Percentiles rank a stretch among this genome's conserved stretches.
Conservation (phyloP, 2,888 invertebrate genomes). For the Pogonocherus hispidulus region DNA sequence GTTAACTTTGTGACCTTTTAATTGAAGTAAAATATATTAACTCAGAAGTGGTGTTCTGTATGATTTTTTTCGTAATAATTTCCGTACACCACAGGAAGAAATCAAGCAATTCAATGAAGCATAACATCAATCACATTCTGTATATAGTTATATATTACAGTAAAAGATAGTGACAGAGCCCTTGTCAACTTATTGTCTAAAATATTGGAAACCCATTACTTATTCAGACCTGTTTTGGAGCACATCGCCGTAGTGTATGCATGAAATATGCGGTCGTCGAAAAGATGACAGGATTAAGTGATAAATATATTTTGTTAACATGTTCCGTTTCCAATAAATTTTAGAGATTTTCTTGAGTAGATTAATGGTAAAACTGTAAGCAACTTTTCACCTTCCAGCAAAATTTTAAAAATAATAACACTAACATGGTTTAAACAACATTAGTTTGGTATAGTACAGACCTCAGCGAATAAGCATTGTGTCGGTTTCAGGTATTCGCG, state of each 20-base stretch:
- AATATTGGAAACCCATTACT: conserved; percentile 20
- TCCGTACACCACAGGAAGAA: background rate
- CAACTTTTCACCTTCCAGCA: too few species aligned
- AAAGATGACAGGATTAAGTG: background rate
- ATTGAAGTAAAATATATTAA: too few species aligned
- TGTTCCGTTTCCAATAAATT: background rate
- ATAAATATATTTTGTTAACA: background rate
- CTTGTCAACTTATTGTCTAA: conserved; percentile 35
- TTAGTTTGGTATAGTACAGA: too few species aligned
- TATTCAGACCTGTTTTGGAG: background rate
- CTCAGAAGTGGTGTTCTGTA: too few species aligned
- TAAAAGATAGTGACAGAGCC: background rate
- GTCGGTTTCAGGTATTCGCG: too few species aligned
- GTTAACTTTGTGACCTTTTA: too few species aligned
- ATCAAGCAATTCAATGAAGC: background rate
- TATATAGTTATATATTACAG: conserved; percentile 6
- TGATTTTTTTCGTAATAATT: too few species aligned
- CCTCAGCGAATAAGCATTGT: too few species aligned
- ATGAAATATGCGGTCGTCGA: conserved; percentile 2
- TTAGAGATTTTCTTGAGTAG: background rate
- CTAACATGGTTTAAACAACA: too few species aligned
- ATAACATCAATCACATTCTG: background rate
- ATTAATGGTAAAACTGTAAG: too few species aligned
- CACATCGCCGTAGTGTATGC: background rate
- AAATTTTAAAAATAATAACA: too few species aligned